A percentile compares a stretch with the other conserved stretches of the same genome.
These are phyloP conservation scores for Rutilus rutilus DNA, from an alignment of 2,113 vertebrate species.

Conservation along the genomic window DNA sequence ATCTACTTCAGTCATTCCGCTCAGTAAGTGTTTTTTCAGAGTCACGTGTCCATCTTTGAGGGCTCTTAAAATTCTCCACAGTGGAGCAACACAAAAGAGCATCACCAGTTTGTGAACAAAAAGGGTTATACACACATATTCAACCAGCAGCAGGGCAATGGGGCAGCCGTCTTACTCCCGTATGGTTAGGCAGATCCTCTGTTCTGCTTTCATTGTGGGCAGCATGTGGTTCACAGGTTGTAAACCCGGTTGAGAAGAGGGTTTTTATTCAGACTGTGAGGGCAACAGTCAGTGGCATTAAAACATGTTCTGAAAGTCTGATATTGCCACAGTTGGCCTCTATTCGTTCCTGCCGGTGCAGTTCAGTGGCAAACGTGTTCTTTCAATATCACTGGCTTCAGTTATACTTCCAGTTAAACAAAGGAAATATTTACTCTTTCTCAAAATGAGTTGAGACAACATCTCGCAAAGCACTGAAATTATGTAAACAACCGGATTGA, in stretches of 20 bases:
- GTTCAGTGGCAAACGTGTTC: background rate
- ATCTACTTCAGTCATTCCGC: slow-evolving; percentile 23
- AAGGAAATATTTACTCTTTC: background rate
- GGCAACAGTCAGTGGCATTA: slow-evolving; percentile 72
- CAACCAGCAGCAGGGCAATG: slow-evolving; percentile 66
- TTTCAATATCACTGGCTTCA: slow-evolving; percentile 19
- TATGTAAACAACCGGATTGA: slow-evolving; percentile 26
- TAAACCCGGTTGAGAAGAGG: slow-evolving; percentile 13
- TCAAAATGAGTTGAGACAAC: background rate
- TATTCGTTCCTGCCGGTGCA: background rate
- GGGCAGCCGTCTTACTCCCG: slow-evolving; percentile 8
- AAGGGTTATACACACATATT: slow-evolving; percentile 13
- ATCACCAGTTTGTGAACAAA: slow-evolving; percentile 51
- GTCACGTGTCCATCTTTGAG: slow-evolving; percentile 47
- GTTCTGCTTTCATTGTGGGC: background rate
- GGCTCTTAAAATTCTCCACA: slow-evolving; percentile 53
- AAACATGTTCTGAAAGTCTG: slow-evolving; percentile 27
- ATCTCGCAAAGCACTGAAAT: background rate
- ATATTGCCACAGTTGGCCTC: slow-evolving; percentile 13
- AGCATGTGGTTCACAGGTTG: slow-evolving; percentile 15
- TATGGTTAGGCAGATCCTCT: slow-evolving; percentile 4
- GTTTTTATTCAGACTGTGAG: slow-evolving; percentile 21
- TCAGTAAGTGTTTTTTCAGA: slow-evolving; percentile 42
- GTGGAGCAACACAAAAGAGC: slow-evolving; percentile 47
- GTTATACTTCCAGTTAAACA: background rate